Conservation (phyloP, 2,113 vertebrate species). For the Chloropsis cyanopogon region DNA sequence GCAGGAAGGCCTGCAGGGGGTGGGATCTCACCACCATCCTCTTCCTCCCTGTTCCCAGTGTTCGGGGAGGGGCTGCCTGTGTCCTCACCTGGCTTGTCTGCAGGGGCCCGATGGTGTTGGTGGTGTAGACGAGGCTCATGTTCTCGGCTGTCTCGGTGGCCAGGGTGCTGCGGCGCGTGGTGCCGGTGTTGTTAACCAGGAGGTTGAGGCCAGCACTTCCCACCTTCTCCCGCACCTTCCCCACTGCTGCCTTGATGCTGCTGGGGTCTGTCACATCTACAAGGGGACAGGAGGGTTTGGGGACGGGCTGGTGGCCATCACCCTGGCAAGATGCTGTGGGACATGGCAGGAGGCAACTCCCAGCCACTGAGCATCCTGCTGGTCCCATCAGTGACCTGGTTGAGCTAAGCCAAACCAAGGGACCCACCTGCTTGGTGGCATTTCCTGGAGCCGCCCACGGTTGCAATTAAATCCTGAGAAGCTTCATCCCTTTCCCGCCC, state of each 20-base stretch:
- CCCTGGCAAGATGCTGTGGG: not conserved
- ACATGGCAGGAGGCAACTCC: not conserved
- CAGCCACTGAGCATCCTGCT: not conserved
- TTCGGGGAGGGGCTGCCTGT: not conserved
- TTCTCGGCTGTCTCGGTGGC: not conserved
- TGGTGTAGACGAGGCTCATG: constrained; percentile 22
- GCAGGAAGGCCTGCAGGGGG: not conserved
- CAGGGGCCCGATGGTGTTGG: constrained; percentile 52
- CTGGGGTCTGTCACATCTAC: constrained; percentile 33
- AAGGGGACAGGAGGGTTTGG: not conserved
- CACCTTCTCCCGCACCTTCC: not conserved
- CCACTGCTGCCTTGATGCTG: not conserved
- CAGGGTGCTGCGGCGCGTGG: not conserved
- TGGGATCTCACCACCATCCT: not conserved
- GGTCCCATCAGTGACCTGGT: not conserved
- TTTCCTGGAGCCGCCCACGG: not conserved
- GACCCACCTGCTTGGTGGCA: not conserved
- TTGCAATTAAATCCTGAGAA: not conserved
- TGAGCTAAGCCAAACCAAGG: not conserved
- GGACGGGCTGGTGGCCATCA: rapidly evolving
- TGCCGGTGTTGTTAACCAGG: not conserved
- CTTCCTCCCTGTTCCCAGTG: rapidly evolving
- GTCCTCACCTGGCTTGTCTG: constrained; percentile 36
- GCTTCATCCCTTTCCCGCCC: not conserved
- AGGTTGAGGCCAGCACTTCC: constrained; percentile 10